A percentile compares a stretch with the other conserved stretches of the same genome.
Conservation (phyloP, 2,888 invertebrate genomes). For the Epirrita christyi region DNA sequence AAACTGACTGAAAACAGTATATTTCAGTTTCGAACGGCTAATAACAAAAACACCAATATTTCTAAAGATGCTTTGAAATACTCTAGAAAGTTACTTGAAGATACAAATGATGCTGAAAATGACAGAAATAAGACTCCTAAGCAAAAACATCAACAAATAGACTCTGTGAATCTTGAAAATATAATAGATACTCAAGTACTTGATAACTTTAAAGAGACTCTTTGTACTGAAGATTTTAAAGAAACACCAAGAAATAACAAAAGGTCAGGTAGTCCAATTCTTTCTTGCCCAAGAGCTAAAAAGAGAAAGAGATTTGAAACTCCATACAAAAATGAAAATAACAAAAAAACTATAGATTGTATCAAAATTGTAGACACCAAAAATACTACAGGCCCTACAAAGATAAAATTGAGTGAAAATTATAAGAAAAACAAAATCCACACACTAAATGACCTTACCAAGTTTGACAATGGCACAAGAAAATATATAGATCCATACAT, state of each 20-base stretch:
- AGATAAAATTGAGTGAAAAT: slow-evolving; percentile 45
- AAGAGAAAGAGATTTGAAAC: slow-evolving; percentile 61
- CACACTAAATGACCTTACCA: slow-evolving; percentile 51
- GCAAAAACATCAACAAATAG: background rate
- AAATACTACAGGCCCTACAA: slow-evolving; percentile 8
- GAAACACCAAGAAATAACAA: slow-evolving; percentile 51
- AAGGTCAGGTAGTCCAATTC: slow-evolving; percentile 70
- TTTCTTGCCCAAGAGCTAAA: slow-evolving; percentile 71
- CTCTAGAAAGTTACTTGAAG: slow-evolving; percentile 46
- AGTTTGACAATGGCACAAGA: slow-evolving; percentile 38
- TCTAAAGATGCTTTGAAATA: slow-evolving; percentile 42
- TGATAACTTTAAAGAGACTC: slow-evolving; percentile 65
- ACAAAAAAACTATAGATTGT: slow-evolving; percentile 9
- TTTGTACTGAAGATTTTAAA: slow-evolving; percentile 69
- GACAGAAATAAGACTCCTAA: too few relatives aligned
- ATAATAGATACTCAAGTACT: slow-evolving; percentile 67
- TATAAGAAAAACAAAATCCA: slow-evolving; percentile 64
- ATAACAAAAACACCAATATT: slow-evolving; percentile 32
- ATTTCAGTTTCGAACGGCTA: slow-evolving; percentile 35
- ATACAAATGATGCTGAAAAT: slow-evolving; percentile 17
- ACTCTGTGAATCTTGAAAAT: slow-evolving; percentile 16
- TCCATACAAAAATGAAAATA: slow-evolving; percentile 53
- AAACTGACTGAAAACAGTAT: slow-evolving; percentile 1
- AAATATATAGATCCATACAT: slow-evolving; percentile 46
- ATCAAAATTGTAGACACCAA: slow-evolving; percentile 15